Evolutionary conservation across 2,888 invertebrate species (phyloP), one percentile per base, ranked within the genome.

Genomic region (Scotopteryx bipunctaria): DNA sequence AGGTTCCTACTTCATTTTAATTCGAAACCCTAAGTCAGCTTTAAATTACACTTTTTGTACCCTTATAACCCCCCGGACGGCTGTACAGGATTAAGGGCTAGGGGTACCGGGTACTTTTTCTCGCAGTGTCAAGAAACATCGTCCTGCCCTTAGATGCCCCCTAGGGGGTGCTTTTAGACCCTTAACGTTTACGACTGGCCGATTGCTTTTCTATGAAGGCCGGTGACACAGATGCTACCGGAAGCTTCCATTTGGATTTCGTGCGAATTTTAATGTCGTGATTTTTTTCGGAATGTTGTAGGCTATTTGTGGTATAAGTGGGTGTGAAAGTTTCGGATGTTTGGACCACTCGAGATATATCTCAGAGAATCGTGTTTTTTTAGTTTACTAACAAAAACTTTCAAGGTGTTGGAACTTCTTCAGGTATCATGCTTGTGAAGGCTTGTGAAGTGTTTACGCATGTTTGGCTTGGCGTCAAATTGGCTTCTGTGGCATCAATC

Each of bases 131-230:
- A 87, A 86, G 86, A 83, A 85, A 84, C 83, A 83, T 80, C 79
- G 82, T 77, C 77, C 78, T 81, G 76, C 83, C 84, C 78, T 83
- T 87, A 91, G 88, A 81, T 78, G 89, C 84, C 86, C 92, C 92
- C 91, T 69, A 76, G 92, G 91, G 92, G 86, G 91, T 86, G 71
- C 83, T 92, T 90, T 78, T 73, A 76, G 85, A 83, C 90, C 91
- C 89, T 90, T 91, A 91, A 91, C 91, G 87, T 92, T 92, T 92
- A 92, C 92, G 91, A 91, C 91, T 88, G 88, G 87, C 87, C 92
- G 92, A 92, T 92, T 92, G 92, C 92, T 91, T 90, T 90, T 88
- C 89, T 85, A 89, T 89, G 89, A 90, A 88, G 87, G 89, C 72
- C 81, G 76, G 76, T 77, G 74, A 81, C 83, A 84, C 87, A 86